These are phyloP conservation scores for Apamea monoglypha DNA, from an alignment of 2,888 invertebrate species.

Conservation along the genomic window DNA sequence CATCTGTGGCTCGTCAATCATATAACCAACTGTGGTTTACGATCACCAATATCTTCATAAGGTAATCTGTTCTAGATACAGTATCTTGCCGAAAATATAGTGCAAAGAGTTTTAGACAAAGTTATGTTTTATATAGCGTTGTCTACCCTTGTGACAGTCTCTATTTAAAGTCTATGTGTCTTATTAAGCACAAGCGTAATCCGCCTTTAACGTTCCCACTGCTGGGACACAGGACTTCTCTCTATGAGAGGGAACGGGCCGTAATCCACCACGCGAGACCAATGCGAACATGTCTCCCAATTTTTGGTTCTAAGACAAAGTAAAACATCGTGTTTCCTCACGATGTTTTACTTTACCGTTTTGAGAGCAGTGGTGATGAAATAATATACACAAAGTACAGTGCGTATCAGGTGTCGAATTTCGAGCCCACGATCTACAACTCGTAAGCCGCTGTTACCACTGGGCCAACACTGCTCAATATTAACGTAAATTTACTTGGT, in stretches of 20 bases:
- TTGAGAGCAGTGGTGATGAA: too few species aligned
- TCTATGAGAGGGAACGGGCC: neutral
- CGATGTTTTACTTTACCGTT: too few species aligned
- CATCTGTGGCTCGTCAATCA: conserved; percentile 45
- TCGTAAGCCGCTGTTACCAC: too few species aligned
- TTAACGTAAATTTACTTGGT: too few species aligned
- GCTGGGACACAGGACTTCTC: neutral
- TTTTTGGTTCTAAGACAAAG: neutral
- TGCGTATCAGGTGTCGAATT: too few species aligned
- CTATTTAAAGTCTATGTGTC: neutral
- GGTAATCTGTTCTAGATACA: neutral
- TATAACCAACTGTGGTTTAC: conserved; percentile 12
- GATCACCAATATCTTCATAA: conserved; percentile 21
- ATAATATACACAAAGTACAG: too few species aligned
- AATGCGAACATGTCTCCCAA: neutral
- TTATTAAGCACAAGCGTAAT: neutral
- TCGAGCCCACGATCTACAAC: too few species aligned
- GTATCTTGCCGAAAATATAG: conserved; percentile 5
- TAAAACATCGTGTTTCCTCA: too few species aligned
- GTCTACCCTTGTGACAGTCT: neutral
- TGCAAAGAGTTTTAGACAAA: neutral
- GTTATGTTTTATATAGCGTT: neutral
- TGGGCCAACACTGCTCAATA: too few species aligned
- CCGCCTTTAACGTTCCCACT: neutral
- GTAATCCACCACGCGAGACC: neutral